Conservation (phyloP, 2,113 vertebrate genomes). For the Chaetorhynchus papuensis region DNA sequence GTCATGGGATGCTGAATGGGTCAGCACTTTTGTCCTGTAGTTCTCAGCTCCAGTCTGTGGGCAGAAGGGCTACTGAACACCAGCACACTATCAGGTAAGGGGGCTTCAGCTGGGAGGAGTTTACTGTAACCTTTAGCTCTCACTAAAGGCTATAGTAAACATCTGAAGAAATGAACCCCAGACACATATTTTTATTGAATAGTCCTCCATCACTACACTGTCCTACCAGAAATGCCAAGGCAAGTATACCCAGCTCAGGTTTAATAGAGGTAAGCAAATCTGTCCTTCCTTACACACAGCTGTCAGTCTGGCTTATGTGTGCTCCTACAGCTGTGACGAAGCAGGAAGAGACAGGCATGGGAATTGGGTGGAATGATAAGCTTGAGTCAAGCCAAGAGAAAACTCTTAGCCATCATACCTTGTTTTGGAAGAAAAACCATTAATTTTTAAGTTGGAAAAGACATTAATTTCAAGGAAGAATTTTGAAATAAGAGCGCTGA, state of each 20-base stretch:
- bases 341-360: background rate
- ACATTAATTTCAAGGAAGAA: background rate
- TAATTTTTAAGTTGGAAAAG: background rate
- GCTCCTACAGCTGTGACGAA: background rate
- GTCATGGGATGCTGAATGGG: background rate
- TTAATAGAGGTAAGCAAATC: background rate
- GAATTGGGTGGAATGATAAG: background rate
- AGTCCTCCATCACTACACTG: background rate
- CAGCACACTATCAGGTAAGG: background rate
- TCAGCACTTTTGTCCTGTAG: background rate
- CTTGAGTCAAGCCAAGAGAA: background rate
- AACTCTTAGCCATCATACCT: background rate
- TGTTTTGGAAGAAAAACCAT: background rate
- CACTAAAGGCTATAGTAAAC: background rate
- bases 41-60: background rate
- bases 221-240: background rate
- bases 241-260: background rate
- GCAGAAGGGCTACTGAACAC: background rate
- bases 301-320: background rate
- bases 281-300: background rate
- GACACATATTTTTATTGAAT: background rate
- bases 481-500: background rate
- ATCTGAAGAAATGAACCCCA: background rate
- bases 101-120: background rate
- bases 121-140: too few relatives aligned